Conservation (phyloP, 2,888 invertebrate species). For the Aporophyla nigra region DNA sequence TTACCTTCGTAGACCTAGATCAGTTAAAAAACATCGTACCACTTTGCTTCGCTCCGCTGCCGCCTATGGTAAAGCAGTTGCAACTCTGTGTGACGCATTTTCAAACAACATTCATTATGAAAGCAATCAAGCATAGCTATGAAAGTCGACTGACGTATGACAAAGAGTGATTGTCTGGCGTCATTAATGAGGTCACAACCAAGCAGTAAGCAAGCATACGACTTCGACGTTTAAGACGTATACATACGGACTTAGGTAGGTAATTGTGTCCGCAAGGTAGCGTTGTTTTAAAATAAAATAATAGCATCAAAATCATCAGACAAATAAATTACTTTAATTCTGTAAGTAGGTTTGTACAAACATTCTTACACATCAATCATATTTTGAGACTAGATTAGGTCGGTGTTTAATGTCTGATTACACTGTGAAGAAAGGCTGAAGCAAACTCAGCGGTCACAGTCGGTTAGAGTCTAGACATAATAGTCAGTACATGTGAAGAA, state of each 20-base stretch:
- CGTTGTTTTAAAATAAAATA: too few relatives aligned
- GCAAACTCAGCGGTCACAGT: too few relatives aligned
- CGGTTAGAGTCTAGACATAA: too few relatives aligned
- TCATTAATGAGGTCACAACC: constrained; percentile 23
- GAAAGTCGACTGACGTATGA: constrained; percentile 27
- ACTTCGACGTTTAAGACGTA: background rate
- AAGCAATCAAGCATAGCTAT: constrained; percentile 44
- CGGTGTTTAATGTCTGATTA: too few relatives aligned
- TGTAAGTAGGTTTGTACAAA: too few relatives aligned
- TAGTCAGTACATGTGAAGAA: too few relatives aligned
- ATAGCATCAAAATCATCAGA: background rate
- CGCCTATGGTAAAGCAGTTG: background rate
- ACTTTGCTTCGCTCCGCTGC: background rate
- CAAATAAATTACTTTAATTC: background rate
- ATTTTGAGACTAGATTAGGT: too few relatives aligned
- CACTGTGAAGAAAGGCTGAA: too few relatives aligned
- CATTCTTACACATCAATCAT: too few relatives aligned
- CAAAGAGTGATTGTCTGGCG: constrained; percentile 41
- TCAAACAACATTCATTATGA: constrained; percentile 45
- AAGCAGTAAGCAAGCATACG: background rate
- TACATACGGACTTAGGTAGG: background rate
- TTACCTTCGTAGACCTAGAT: background rate
- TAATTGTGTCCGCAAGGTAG: too few relatives aligned
- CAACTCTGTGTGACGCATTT: constrained; percentile 34
- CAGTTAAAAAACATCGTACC: background rate